These are phyloP conservation scores for Porites rus DNA, from an alignment of 92 coral and sea anemone genomes.

Conservation along the genomic window DNA sequence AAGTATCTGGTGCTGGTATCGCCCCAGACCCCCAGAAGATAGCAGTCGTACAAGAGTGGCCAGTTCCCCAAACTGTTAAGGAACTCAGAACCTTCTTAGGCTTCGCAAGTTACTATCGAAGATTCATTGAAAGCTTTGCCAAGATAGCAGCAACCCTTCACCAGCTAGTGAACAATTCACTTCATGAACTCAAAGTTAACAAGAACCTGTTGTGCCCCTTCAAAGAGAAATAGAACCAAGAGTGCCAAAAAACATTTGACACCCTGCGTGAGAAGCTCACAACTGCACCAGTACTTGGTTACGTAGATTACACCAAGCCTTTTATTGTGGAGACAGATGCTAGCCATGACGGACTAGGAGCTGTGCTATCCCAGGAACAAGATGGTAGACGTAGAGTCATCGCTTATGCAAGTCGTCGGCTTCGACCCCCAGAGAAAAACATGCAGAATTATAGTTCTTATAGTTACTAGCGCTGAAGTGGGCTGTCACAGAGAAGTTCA, in stretches of 20 bases:
- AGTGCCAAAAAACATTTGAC: slow-evolving; percentile 44
- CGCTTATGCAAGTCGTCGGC: slow-evolving; percentile 66
- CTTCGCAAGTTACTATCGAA: slow-evolving; percentile 52
- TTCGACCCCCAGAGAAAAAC: slow-evolving; percentile 37
- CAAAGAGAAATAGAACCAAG: slow-evolving; percentile 34
- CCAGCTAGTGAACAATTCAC: slow-evolving; percentile 43
- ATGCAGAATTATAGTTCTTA: neutral
- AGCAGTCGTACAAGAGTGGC: slow-evolving; percentile 3
- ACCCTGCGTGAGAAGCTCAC: slow-evolving; percentile 15
- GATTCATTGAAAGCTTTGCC: slow-evolving; percentile 57
- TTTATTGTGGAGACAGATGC: slow-evolving; percentile 30
- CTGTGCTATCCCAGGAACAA: slow-evolving; percentile 57
- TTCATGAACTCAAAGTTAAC: slow-evolving; percentile 47
- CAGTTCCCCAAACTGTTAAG: neutral
- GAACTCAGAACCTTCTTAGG: slow-evolving; percentile 68
- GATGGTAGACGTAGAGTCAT: slow-evolving; percentile 56
- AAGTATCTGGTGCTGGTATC: neutral
- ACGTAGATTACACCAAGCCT: slow-evolving; percentile 28
- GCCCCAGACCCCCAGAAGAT: neutral
- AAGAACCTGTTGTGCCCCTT: slow-evolving; percentile 30
- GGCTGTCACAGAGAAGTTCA: neutral
- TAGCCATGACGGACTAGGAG: slow-evolving; percentile 37
- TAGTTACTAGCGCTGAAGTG: neutral
- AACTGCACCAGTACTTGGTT: slow-evolving; percentile 38
- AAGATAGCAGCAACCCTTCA: slow-evolving; percentile 65